Evolutionary conservation across 1,140 invertebrate species (phyloP).

Genomic region (Hestina assimilis): DNA sequence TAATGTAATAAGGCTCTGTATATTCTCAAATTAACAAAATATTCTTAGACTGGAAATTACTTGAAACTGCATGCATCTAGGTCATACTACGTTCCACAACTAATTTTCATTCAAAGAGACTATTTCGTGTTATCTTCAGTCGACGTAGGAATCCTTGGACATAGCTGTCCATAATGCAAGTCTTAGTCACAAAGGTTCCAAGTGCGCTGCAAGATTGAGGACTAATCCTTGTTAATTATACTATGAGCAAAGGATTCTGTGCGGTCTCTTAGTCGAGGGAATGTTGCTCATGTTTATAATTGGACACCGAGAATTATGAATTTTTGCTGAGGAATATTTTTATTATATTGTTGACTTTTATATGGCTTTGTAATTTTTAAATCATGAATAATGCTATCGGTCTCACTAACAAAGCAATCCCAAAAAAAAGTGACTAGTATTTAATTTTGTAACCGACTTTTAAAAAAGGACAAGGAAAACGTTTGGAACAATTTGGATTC

Average conservation of each 20-base stretch:
- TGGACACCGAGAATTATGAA: too few species aligned
- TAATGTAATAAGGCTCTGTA: too few species aligned
- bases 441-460: too few species aligned
- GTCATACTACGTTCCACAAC: background rate
- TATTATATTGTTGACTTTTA: too few species aligned
- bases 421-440: too few species aligned
- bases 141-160: conserved; percentile 4
- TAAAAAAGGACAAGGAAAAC: too few species aligned
- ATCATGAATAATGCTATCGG: too few species aligned
- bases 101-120: conserved; percentile 3
- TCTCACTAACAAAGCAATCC: too few species aligned
- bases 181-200: background rate
- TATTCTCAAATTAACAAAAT: background rate
- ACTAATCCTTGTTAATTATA: conserved; percentile 3
- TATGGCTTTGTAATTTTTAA: too few species aligned
- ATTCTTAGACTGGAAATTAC: background rate
- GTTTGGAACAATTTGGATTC: too few species aligned
- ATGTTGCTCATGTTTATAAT: background rate
- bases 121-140: background rate
- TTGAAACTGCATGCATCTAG: background rate
- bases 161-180: background rate
- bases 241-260: conserved; percentile 1
- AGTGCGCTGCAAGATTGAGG: conserved; percentile 2
- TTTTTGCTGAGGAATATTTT: too few species aligned
- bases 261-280: background rate